Conservation (phyloP, 2,888 invertebrate genomes). For the Formica aserva region DNA sequence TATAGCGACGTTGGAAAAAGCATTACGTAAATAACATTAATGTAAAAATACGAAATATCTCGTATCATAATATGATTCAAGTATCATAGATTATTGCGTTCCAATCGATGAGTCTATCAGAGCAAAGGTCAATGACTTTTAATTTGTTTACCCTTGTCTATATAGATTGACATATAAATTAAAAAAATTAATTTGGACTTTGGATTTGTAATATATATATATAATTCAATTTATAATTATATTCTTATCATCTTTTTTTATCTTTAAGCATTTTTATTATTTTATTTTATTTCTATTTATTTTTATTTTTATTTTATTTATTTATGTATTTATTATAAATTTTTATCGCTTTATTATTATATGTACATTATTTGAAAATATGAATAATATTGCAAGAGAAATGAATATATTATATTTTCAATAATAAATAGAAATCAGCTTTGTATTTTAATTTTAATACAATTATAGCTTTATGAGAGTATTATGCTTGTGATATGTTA, state of each 20-base stretch:
- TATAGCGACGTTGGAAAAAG: background rate
- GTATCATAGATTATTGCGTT: conserved; percentile 5
- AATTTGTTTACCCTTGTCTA: background rate
- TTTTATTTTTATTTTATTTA: background rate
- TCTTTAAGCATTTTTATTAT: background rate
- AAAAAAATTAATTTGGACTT: background rate
- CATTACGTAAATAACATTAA: conserved; percentile 5
- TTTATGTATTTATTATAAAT: background rate
- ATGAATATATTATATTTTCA: background rate
- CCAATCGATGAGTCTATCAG: background rate
- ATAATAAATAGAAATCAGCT: background rate
- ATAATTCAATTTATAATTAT: background rate
- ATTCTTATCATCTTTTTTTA: background rate
- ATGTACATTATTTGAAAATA: background rate
- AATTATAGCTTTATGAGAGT: background rate
- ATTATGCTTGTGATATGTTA: background rate
- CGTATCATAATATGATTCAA: background rate
- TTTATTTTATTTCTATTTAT: background rate
- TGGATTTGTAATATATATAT: background rate
- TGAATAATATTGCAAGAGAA: background rate
- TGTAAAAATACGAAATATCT: background rate
- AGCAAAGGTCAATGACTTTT: conserved; percentile 17
- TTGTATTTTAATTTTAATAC: background rate
- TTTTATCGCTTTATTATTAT: background rate
- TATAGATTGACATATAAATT: conserved; percentile 5